Conservation (phyloP, 2,113 vertebrate genomes). For the Prietella phreatophila region DNA sequence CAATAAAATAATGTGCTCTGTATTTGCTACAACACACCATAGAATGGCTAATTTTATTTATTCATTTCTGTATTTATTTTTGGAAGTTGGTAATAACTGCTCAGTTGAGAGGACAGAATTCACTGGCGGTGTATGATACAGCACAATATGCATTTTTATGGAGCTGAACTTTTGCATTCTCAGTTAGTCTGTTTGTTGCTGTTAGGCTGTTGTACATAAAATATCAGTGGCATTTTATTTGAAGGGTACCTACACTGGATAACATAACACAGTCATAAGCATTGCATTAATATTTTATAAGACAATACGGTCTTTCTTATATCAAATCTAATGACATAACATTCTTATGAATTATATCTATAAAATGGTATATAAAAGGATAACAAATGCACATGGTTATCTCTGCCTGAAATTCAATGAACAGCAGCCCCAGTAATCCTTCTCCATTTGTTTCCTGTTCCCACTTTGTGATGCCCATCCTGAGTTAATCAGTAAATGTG, state of each 20-base stretch:
- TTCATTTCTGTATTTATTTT: not conserved
- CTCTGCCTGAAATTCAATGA: too few species aligned
- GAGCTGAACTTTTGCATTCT: slow-evolving; percentile 4
- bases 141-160: not conserved
- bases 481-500: too few species aligned
- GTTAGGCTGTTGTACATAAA: not conserved
- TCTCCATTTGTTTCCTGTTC: too few species aligned
- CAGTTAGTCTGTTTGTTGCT: slow-evolving; percentile 7
- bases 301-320: not conserved
- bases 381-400: too few species aligned
- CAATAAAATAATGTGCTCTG: not conserved
- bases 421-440: too few species aligned
- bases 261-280: not conserved
- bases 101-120: slow-evolving; percentile 3
- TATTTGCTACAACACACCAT: not conserved
- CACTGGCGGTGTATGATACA: not conserved
- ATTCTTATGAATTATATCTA: not conserved
- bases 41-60: not conserved
- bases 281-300: not conserved
- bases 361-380: too few species aligned
- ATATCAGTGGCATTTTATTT: not conserved
- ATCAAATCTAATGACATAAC: not conserved
- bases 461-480: too few species aligned
- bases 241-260: not conserved
- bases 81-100: not conserved